Percentiles rank a stretch among this genome's conserved stretches.
These are phyloP conservation scores for Drosophila birchii DNA, from an alignment of 2,888 invertebrate genomes.

Conservation along the genomic window DNA sequence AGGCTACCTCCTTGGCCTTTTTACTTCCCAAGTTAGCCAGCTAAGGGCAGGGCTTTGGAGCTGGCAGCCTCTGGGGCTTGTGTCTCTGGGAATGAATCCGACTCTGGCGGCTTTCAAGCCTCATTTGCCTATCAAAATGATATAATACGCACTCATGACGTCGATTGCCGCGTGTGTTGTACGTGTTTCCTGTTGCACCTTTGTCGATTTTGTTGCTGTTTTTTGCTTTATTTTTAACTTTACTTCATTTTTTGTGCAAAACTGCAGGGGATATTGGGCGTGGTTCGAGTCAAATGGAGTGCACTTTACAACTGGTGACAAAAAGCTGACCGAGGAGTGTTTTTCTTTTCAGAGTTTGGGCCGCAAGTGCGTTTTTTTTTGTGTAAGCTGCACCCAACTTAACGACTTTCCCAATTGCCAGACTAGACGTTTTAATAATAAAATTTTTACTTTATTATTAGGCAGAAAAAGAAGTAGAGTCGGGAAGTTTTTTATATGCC, in stretches of 20 bases:
- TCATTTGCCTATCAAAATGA: slow-evolving; percentile 79
- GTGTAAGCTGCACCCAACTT: slow-evolving; percentile 65
- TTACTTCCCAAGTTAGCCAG: slow-evolving; percentile 28
- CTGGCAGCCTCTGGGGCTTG: slow-evolving; percentile 27
- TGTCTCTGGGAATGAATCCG: slow-evolving; percentile 39
- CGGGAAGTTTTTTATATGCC: slow-evolving; percentile 55
- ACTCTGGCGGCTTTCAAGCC: slow-evolving; percentile 66
- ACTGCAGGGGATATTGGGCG: slow-evolving; percentile 46
- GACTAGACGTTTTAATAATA: slow-evolving; percentile 58
- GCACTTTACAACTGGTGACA: slow-evolving; percentile 61
- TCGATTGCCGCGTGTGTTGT: slow-evolving; percentile 52
- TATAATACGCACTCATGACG: slow-evolving; percentile 73
- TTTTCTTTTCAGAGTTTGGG: slow-evolving; percentile 29
- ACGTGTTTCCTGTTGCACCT: slow-evolving; percentile 72
- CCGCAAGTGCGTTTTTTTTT: slow-evolving; percentile 35
- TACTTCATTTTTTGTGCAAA: slow-evolving; percentile 39
- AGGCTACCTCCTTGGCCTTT: not conserved
- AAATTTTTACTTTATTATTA: slow-evolving; percentile 57
- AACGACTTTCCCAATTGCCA: slow-evolving; percentile 64
- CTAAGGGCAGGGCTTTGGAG: slow-evolving; percentile 45
- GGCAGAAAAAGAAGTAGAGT: slow-evolving; percentile 50
- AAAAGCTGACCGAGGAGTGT: slow-evolving; percentile 53
- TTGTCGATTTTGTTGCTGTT: slow-evolving; percentile 10
- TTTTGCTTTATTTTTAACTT: slow-evolving; percentile 4
- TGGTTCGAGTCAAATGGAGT: slow-evolving; percentile 56